Base-by-base conservation (phyloP, 1,140 invertebrate genomes). In the Zaprionus africanus region DNA sequence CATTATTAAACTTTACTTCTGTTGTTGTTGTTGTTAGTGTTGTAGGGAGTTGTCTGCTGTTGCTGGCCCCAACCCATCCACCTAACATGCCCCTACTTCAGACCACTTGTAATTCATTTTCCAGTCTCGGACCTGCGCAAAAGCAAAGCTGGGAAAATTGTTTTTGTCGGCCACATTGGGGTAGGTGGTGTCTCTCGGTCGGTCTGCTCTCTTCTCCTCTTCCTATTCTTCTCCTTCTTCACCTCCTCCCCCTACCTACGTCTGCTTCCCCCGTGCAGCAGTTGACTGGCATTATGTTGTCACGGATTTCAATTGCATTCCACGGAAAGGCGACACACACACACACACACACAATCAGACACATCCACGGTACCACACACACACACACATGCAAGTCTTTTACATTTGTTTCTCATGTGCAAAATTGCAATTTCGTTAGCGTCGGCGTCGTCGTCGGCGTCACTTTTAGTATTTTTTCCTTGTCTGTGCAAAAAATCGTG, bases 271-370 rank as follows among this genome's bases (percentile, higher is more conserved):
- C 24, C 12, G 56, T 72, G 36, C 22, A 36, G 24, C 11, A 22
- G 60, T 46, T 51, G 76, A 46, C 60, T 51, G 69, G 75, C 81
- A 88, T 81, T 88, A 81, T 88, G 81, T 73, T 88, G 84, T 83
- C 84, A 81, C 78, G 75, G 84, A 84, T 79, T 81, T 84, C 84
- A 71, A 88, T 90, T 88, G 84, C 84, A 88, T 90, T 88, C 81
- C 78, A 76, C 71, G 76, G 74, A 87, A 81, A 65, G 60, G 46
- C 68, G 59, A 38, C 60, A 43, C 66, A 75, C 26, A 63, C 36
- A 53, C 51, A 26, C 38, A 61, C 56, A 57, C 36, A 60, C n/a
- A n/a, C n/a, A n/a, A n/a, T n/a, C 36, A 53, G 38, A 26, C 38
- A 61, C 51, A 73, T 28, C 38, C 57, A 34, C 11, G 11, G 31